Evolutionary conservation across 2,113 vertebrate species (phyloP), one percentile per base, ranked within the genome.

Genomic region (Mola mola): DNA sequence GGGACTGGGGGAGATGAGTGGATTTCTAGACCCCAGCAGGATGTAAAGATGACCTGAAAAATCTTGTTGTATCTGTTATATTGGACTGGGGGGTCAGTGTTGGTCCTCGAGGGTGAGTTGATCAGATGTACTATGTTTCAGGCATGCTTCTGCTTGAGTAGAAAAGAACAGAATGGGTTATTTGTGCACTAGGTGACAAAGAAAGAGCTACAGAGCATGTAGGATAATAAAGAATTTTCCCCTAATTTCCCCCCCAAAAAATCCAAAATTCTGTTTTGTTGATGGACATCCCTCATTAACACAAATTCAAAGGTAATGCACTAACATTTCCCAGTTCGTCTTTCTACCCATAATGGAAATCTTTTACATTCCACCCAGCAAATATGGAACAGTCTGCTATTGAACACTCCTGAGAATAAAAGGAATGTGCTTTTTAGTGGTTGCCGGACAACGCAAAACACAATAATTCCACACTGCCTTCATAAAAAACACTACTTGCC

Each of bases 1-100:
- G 3, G 44, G 41, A 47, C 8, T 50, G 42, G 31, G 51, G 12
- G 34, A 63, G 56, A 72, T 66, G 37, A 59, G 25, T 17, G 40
- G 61, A 33, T 36, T 49, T 34, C 56, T 22, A 13, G n/a, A 25
- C 31, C 25, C 6, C 2, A 37, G n/a, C 12, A 15, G 26, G 25
- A 47, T 33, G 44, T 49, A 12, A 53, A 46, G 15, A 38, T 9
- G 21, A 24, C 50, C 24, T 52, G 15, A 15, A 62, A n/a, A 48
- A 40, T 48, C 20, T 10, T 55, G 36, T n/a, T 36, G 16, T 41
- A 4, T 43, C 6, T 34, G 17, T 1, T 11, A 46, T 40, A 16
- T 26, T 28, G 20, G 40, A 55, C 24, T 15, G 9, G 24, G 26
- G n/a, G 22, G 28, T 50, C 21, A 13, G 31, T 9, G 42, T 12